Evolutionary conservation across 2,113 vertebrate species (phyloP).

Genomic region (Oplegnathus fasciatus): DNA sequence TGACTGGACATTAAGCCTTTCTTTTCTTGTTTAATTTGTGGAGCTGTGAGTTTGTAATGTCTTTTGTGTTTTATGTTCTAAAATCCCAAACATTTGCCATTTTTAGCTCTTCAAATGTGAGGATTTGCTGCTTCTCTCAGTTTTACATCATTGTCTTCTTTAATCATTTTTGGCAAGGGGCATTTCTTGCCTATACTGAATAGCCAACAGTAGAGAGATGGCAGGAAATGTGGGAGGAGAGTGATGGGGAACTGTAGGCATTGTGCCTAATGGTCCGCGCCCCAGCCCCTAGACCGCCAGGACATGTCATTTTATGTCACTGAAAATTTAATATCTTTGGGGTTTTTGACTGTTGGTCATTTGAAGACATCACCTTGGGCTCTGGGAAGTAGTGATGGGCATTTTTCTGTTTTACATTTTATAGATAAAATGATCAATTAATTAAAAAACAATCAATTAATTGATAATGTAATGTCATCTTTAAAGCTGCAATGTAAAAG

Average conservation of each 20-base stretch:
- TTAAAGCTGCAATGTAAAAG: background rate
- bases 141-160: background rate
- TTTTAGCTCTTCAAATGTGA: background rate
- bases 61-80: background rate
- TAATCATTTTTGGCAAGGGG: conserved; percentile 5
- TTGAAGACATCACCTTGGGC: background rate
- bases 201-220: background rate
- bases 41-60: background rate
- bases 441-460: background rate
- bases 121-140: background rate
- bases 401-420: background rate
- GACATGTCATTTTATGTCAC: background rate
- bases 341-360: conserved; percentile 1
- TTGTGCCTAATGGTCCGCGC: background rate
- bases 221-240: conserved; percentile 15
- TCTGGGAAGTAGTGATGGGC: background rate
- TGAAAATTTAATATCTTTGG: background rate
- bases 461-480: background rate
- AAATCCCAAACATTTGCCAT: background rate
- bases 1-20: background rate
- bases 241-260: background rate
- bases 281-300: background rate
- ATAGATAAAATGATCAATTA: background rate
- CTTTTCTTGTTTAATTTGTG: background rate
- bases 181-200: background rate